Evolutionary conservation across 2,797 vertebrate genomes (phyloP), one percentile per base, ranked within the genome.

Genomic region (Neopelma chrysocephalum): DNA sequence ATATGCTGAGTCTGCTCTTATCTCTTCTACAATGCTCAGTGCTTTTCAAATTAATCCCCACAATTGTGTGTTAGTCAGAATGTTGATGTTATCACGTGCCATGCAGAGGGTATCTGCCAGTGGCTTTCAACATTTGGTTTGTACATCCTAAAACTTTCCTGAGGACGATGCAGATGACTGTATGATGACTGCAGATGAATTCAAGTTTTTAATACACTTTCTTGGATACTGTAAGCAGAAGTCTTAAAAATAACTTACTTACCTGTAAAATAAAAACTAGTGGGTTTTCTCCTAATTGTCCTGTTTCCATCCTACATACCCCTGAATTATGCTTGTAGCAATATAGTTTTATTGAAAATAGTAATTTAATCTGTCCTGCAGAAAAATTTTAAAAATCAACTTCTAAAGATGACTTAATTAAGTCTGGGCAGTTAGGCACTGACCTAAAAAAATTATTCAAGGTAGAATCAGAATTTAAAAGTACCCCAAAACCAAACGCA

Each of bases 41-140:
- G 42, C 79, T 90, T 95, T 96, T 89, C 60, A 56, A 42, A 68
- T 78, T 90, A 92, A 80, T 78, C 43, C 42, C 25, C 51, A 15
- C 68, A 58, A 27, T 42, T 61, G 47, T n/a, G 25, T 76, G 10
- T 83, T 86, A 57, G 54, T 69, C 82, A 40, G n/a, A 81, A 76
- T 1, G 1, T 26, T 51, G 43, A 32, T 70, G 19, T 85, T 85
- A 29, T 79, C 87, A 38, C 36, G 4, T 79, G 42, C 61, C 14
- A 6, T 60, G 10, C 42, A 73, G n/a, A 54, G 7, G 10, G 31
- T 61, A 29, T n/a, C 56, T 70, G 40, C 58, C 51, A 51, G 25
- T 66, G 25, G 15, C 81, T 91, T 92, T 62, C 71, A 62, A 1
- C 4, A 0, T 72, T 92, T 43, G 23, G 4, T 75, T 53, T 78